These are phyloP conservation scores for Petrophora chlorosata DNA, from an alignment of 2,888 invertebrate species.

Conservation along the genomic window DNA sequence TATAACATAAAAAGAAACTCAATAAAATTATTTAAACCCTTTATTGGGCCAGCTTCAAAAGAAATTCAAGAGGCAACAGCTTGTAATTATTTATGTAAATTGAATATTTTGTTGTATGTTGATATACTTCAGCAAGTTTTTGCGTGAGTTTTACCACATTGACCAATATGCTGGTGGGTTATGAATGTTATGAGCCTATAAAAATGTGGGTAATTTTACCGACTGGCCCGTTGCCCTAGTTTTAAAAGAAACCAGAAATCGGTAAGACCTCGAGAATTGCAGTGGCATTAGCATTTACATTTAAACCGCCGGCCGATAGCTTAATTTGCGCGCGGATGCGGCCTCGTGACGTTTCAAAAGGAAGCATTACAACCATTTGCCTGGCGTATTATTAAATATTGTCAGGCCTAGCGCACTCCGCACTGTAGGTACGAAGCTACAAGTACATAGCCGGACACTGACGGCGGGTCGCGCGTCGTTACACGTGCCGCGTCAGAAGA, in stretches of 20 bases:
- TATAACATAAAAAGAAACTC: no score
- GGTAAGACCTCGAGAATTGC: slow-evolving; percentile 45
- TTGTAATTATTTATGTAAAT: no score
- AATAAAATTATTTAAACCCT: no score
- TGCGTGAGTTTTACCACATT: slow-evolving; percentile 8
- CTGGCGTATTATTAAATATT: no score
- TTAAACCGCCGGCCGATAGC: slow-evolving; percentile 42
- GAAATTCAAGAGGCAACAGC: no score
- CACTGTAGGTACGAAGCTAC: no score
- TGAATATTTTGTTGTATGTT: no score
- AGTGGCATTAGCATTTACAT: slow-evolving; percentile 54
- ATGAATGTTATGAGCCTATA: slow-evolving; percentile 20
- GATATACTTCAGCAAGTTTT: slow-evolving; percentile 5
- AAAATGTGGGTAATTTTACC: slow-evolving; percentile 25
- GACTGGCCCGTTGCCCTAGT: slow-evolving; percentile 40
- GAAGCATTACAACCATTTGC: slow-evolving; percentile 41
- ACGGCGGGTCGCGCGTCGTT: no score
- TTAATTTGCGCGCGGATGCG: slow-evolving; percentile 49
- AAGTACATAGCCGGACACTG: no score
- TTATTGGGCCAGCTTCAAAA: no score
- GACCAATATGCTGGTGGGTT: slow-evolving; percentile 15
- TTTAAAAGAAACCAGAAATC: slow-evolving; percentile 46
- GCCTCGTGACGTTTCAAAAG: slow-evolving; percentile 41
- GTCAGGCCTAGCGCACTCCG: no score
- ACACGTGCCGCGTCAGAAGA: no score